Conservation (phyloP, 2,113 vertebrate species). For the Notothenia coriiceps region DNA sequence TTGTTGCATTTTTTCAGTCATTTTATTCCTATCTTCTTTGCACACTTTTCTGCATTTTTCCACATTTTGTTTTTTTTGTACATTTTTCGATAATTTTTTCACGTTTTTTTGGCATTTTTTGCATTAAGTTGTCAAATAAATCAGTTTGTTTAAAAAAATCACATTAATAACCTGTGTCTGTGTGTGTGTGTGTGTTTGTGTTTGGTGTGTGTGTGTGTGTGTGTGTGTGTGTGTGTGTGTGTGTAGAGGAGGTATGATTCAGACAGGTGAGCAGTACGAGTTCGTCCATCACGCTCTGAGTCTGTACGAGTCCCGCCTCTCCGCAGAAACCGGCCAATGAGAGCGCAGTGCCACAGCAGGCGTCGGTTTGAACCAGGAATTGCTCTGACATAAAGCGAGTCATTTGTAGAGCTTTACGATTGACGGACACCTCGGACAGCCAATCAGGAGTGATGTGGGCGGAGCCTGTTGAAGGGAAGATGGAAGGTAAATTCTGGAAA, state of each 20-base stretch:
- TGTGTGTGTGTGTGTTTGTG: too few species aligned
- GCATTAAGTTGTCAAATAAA: too few species aligned
- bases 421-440: conserved; percentile 22
- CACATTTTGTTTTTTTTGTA: too few species aligned
- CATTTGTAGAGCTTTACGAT: neutral
- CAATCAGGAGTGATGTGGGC: conserved; percentile 25
- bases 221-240: neutral
- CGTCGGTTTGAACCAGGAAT: conserved; percentile 9
- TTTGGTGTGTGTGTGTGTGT: too few species aligned
- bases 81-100: too few species aligned
- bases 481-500: conserved; percentile 74
- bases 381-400: neutral
- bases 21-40: too few species aligned
- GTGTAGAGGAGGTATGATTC: conserved; percentile 96
- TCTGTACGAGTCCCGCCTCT: conserved; percentile 90
- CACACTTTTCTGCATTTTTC: too few species aligned
- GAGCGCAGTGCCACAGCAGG: neutral
- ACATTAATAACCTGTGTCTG: too few species aligned
- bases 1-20: too few species aligned
- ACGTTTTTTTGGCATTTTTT: too few species aligned
- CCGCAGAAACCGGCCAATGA: conserved; percentile 90
- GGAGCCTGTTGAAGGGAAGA: conserved; percentile 48
- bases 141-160: too few species aligned
- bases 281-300: conserved; percentile 95
- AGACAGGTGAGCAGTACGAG: conserved; percentile 98